These are phyloP conservation scores for Trachemys scripta DNA, from an alignment of 2,113 vertebrate species.

Conservation along the genomic window DNA sequence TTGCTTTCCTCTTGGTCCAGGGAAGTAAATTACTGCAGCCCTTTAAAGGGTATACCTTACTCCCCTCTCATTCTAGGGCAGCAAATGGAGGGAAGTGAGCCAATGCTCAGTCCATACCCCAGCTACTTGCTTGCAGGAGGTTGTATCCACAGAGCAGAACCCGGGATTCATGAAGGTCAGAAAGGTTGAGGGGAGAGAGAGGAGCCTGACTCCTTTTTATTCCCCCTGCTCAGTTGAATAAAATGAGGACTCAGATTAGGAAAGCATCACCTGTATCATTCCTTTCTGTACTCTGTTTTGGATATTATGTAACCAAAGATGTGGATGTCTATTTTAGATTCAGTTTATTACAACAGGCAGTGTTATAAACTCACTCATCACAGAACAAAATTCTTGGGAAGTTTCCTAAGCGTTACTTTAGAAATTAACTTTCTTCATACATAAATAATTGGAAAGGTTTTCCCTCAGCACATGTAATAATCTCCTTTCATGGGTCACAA, in stretches of 20 bases:
- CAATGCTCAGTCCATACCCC: not conserved
- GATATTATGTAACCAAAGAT: not conserved
- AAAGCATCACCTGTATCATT: not conserved
- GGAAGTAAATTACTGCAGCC: too few relatives aligned
- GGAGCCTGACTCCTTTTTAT: too few relatives aligned
- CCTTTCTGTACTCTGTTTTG: not conserved
- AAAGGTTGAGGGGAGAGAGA: not conserved
- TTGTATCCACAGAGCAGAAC: not conserved
- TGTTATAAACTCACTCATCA: not conserved
- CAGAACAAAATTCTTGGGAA: not conserved
- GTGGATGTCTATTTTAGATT: not conserved
- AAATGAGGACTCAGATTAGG: not conserved
- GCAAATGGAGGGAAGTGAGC: not conserved
- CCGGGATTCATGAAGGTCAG: not conserved
- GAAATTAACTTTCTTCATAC: not conserved
- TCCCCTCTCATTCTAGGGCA: not conserved
- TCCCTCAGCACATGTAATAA: not conserved
- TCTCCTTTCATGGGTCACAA: not conserved
- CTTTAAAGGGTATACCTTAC: not conserved
- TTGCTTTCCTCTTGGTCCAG: too few relatives aligned
- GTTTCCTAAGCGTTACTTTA: not conserved
- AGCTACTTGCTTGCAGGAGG: not conserved
- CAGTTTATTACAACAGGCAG: not conserved
- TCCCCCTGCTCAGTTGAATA: too few relatives aligned
- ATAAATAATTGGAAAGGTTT: not conserved